Percentiles rank a stretch among this genome's conserved stretches.
phyloP scores from a whole-genome alignment of 1,140 invertebrate species.

The Aphelenchoides besseyi region DNA sequence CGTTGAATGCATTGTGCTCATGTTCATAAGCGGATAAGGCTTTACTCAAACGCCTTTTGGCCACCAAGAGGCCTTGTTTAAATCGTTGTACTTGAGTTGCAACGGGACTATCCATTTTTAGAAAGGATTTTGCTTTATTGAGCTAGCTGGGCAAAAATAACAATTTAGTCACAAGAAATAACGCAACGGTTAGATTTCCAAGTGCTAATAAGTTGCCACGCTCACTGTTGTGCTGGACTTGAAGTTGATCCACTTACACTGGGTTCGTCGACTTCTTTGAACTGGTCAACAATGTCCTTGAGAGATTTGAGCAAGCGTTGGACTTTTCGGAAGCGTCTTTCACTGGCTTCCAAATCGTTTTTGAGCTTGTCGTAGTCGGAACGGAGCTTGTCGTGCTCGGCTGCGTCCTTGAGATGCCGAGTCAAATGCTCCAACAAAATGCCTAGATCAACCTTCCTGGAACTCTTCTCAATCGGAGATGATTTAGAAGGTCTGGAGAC shows the following conservation, averaged over 20 bases:
- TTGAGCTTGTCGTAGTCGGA: constrained; percentile 1
- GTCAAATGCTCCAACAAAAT: not conserved
- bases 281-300: not conserved
- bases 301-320: not conserved
- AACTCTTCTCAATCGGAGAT: constrained; percentile 1
- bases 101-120: not conserved
- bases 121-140: not conserved
- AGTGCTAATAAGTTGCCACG: not conserved
- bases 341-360: constrained; percentile 1
- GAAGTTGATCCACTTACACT: not conserved
- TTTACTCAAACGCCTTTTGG: constrained; percentile 1
- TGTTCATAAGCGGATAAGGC: constrained; percentile 1
- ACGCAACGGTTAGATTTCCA: not conserved
- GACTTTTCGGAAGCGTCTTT: not conserved
- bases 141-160: constrained; percentile 1
- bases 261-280: not conserved
- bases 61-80: not conserved
- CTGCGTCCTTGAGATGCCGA: not conserved
- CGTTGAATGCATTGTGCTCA: not conserved
- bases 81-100: not conserved
- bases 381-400: too few relatives aligned
- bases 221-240: not conserved
- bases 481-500: constrained; percentile 1
- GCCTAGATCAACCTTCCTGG: not conserved
- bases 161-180: constrained; percentile 1